Evolutionary conservation across 37 sponge, comb jelly and placozoan genomes (phyloP), one percentile per base, ranked within the genome.

Genomic region (Sycon ciliatum): DNA sequence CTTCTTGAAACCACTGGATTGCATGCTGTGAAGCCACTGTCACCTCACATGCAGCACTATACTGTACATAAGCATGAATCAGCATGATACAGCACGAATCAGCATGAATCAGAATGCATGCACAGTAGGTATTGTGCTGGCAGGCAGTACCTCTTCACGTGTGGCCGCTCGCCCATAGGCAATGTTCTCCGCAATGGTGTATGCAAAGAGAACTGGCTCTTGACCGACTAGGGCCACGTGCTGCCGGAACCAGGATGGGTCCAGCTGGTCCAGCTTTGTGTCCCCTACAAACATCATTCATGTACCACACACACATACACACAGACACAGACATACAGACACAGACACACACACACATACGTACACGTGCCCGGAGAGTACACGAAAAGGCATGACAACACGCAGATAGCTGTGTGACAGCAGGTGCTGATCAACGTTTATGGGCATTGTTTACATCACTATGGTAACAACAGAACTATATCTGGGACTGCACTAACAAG

Each of bases 121-220:
- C 66, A 65, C 33, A 42, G 13, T 42, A 42, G 9, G 49, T 18
- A 9, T 42, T 42, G 13, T 42, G 49, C 9, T 42, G 49, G 9
- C 49, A 42, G 49, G 13, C 23, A 11, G 13, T 38, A 83, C 89
- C 82, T 88, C 84, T 29, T 78, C 69, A 23, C 18, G 57, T 1
- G 86, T 89, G 42, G 90, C 85, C 0, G 76, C 78, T 27, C 34
- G 76, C 11, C 90, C 90, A 73, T 80, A 89, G 11, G 71, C 31
- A 16, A 89, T 89, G 65, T 89, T 89, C 29, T 89, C 90, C 33
- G 57, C 46, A 32, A 89, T 85, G 26, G 90, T 72, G 39, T 80
- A 56, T 36, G 84, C 90, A 82, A 89, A 89, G 64, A 89, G 74
- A 1, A 89, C 83, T 16, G 90, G 90, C 65, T 89, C 90, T 52